These are phyloP conservation scores for Carpatolechia fugitivella DNA, from an alignment of 2,888 invertebrate genomes.

Conservation along the genomic window DNA sequence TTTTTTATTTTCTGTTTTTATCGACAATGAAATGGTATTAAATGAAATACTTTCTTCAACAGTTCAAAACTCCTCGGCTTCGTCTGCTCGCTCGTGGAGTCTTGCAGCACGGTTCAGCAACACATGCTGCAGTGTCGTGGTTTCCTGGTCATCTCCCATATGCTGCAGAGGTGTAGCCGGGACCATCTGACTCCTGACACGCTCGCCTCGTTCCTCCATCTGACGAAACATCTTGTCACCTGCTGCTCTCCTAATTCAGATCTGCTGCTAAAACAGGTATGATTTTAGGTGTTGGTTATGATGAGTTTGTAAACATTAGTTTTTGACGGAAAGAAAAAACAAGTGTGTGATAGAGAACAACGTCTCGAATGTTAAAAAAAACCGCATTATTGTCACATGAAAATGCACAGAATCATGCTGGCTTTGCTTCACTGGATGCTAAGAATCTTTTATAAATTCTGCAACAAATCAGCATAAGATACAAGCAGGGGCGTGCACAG, in stretches of 20 bases:
- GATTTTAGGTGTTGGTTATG: not conserved
- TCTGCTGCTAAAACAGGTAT: constrained; percentile 93
- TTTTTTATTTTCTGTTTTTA: no score
- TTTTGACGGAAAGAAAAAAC: no score
- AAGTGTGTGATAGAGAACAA: no score
- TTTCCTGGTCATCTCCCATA: constrained; percentile 98
- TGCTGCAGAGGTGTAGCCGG: constrained; percentile 94
- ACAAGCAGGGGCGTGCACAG: no score
- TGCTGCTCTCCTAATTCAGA: constrained; percentile 96
- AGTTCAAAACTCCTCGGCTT: constrained; percentile 97
- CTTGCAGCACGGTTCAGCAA: constrained; percentile 98
- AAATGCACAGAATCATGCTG: no score
- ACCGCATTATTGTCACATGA: no score
- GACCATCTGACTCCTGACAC: constrained; percentile 97
- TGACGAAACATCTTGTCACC: constrained; percentile 95
- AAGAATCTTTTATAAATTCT: no score
- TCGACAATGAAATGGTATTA: no score
- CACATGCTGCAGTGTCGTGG: constrained; percentile 99
- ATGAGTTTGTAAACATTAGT: no score
- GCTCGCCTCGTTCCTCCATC: constrained; percentile 92
- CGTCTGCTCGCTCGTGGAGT: constrained; percentile 97
- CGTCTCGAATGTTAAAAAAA: no score
- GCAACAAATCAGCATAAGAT: no score
- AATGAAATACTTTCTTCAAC: constrained; percentile 26
- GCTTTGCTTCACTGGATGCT: no score